A percentile compares a stretch with the other conserved stretches of the same genome.
Evolutionary conservation across 2,888 invertebrate genomes (phyloP).

Genomic region (Pteria penguin): DNA sequence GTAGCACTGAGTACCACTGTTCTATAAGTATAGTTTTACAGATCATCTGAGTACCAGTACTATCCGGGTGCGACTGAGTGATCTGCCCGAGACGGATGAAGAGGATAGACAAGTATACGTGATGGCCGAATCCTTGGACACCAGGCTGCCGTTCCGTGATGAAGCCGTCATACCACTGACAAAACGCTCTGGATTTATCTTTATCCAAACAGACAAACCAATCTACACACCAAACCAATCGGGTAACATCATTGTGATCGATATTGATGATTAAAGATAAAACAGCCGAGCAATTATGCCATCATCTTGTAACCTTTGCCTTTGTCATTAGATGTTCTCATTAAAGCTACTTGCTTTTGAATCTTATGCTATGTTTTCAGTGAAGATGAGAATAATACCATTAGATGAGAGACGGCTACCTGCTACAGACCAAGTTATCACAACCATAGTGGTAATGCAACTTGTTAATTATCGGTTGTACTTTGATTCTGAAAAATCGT

Average conservation of each 20-base stretch:
- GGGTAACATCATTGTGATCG: conserved; percentile 46
- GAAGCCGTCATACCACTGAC: conserved; percentile 51
- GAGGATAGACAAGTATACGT: conserved; percentile 47
- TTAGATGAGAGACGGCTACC: conserved; percentile 57
- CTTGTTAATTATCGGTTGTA: no score
- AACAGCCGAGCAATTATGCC: no score
- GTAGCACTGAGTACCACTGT: no score
- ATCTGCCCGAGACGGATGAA: conserved; percentile 32
- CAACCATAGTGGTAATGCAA: conserved; percentile 55
- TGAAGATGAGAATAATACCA: conserved; percentile 56
- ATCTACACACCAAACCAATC: conserved; percentile 69
- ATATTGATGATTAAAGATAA: background rate
- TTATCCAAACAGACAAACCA: conserved; percentile 70
- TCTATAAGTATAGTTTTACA: no score
- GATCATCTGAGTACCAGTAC: no score
- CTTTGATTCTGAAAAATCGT: no score
- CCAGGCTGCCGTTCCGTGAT: conserved; percentile 31
- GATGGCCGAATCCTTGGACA: conserved; percentile 42
- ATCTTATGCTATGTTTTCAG: conserved; percentile 41
- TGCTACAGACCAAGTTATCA: conserved; percentile 48
- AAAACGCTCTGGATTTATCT: conserved; percentile 57
- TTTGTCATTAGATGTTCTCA: no score
- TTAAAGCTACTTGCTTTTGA: no score
- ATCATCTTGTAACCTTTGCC: no score
- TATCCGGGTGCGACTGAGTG: conserved; percentile 31